Conservation (phyloP, 2,888 invertebrate species). For the Pseudococcus longispinus region DNA sequence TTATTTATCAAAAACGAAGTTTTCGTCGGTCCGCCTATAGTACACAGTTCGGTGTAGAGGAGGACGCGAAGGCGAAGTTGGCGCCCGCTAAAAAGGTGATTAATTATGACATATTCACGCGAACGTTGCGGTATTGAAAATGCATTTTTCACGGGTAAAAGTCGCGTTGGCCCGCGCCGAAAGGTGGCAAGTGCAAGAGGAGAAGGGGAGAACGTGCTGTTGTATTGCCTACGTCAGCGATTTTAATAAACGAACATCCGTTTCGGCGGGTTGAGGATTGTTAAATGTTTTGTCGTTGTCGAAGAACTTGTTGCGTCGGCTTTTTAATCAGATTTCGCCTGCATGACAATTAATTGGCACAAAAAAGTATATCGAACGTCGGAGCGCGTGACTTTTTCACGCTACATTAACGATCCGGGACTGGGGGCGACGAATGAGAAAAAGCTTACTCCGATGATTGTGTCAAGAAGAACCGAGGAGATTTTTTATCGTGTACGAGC, state of each 20-base stretch:
- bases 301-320: slow-evolving; percentile 37
- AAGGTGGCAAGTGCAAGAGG: neutral
- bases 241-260: slow-evolving; percentile 13
- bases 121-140: slow-evolving; percentile 41
- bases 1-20: slow-evolving; percentile 24
- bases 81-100: slow-evolving; percentile 8
- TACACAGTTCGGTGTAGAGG: neutral
- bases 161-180: neutral
- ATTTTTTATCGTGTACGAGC: neutral
- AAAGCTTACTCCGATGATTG: neutral
- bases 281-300: slow-evolving; percentile 27
- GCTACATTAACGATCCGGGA: slow-evolving; percentile 14
- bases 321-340: slow-evolving; percentile 42
- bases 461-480: neutral
- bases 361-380: neutral
- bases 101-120: slow-evolving; percentile 26
- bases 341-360: slow-evolving; percentile 12
- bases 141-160: slow-evolving; percentile 32
- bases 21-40: slow-evolving; percentile 26
- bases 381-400: slow-evolving; percentile 13
- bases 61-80: slow-evolving; percentile 7
- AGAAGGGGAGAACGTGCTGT: neutral
- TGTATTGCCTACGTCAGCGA: slow-evolving; percentile 10
- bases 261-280: neutral
- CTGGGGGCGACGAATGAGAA: neutral